A percentile compares a stretch with the other conserved stretches of the same genome.
Conservation (phyloP, 2,888 invertebrate genomes). For the Trichogramma evanescens region DNA sequence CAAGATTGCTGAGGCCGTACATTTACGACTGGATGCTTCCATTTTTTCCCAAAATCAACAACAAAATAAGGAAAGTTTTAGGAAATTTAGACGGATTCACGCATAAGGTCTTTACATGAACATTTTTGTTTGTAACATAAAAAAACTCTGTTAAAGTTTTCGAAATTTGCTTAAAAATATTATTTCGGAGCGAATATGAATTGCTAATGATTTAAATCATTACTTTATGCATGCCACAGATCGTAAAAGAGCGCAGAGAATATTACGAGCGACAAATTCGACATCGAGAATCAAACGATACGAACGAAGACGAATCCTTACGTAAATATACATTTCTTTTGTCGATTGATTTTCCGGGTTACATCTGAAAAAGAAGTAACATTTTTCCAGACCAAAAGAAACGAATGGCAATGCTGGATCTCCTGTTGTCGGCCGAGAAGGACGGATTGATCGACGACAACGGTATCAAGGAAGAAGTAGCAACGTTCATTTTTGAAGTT, state of each 20-base stretch:
- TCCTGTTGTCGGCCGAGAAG: conserved; percentile 31
- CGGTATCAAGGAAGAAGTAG: conserved; percentile 40
- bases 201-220: too few relatives aligned
- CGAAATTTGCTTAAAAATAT: too few relatives aligned
- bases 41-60: conserved; percentile 7
- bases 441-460: conserved; percentile 30
- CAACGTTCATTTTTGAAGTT: conserved; percentile 38
- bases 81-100: conserved; percentile 19
- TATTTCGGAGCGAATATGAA: too few relatives aligned
- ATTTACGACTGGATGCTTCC: conserved; percentile 12
- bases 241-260: conserved; percentile 20
- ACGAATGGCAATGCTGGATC: conserved; percentile 37
- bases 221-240: conserved; percentile 3
- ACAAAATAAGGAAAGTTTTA: conserved; percentile 5
- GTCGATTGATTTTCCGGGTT: neutral
- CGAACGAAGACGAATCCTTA: neutral
- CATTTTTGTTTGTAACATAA: too few relatives aligned
- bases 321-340: neutral
- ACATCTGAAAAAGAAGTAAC: neutral
- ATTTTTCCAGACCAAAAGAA: conserved; percentile 12
- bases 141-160: too few relatives aligned
- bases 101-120: conserved; percentile 11
- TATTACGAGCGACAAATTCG: conserved; percentile 13
- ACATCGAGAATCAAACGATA: neutral
- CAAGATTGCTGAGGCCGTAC: conserved; percentile 7